Conservation (phyloP, 2,888 invertebrate species). For the Stenolophus ochropezus region DNA sequence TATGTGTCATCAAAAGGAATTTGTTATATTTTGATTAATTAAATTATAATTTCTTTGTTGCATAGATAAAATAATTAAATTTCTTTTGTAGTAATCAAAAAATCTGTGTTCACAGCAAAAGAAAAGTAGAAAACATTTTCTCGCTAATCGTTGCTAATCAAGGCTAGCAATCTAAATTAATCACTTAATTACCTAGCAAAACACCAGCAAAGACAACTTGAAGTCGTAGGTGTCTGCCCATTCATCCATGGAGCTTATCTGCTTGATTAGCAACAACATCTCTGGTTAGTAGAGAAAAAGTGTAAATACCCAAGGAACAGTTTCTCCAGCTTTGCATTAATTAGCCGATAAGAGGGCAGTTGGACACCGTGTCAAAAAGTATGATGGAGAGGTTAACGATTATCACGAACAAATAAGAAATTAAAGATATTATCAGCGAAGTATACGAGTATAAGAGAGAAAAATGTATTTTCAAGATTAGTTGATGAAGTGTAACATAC, state of each 20-base stretch:
- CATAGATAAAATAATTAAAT: too few relatives aligned
- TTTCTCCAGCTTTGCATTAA: background rate
- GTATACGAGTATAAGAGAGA: too few relatives aligned
- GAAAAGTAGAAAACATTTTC: conserved; percentile 14
- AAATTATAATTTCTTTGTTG: too few relatives aligned
- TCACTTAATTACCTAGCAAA: conserved; percentile 3
- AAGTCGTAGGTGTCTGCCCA: background rate
- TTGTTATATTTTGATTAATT: too few relatives aligned
- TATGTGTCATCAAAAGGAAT: too few relatives aligned
- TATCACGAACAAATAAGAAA: too few relatives aligned
- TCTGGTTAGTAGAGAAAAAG: background rate
- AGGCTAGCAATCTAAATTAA: conserved; percentile 35
- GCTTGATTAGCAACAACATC: background rate
- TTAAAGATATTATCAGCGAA: too few relatives aligned
- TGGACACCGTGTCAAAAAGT: background rate
- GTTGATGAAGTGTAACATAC: too few relatives aligned
- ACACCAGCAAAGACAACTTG: conserved; percentile 17
- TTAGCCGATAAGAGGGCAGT: background rate
- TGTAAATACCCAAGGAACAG: background rate
- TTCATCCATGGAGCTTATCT: background rate
- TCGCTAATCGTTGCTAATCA: conserved; percentile 13
- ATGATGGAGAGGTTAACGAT: background rate
- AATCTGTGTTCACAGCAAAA: background rate
- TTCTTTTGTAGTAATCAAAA: too few relatives aligned
- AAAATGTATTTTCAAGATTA: too few relatives aligned